A percentile compares a stretch with the other conserved stretches of the same genome.
These are phyloP conservation scores for Cataglyphis altisquamis DNA, from an alignment of 2,888 invertebrate genomes.

Conservation along the genomic window DNA sequence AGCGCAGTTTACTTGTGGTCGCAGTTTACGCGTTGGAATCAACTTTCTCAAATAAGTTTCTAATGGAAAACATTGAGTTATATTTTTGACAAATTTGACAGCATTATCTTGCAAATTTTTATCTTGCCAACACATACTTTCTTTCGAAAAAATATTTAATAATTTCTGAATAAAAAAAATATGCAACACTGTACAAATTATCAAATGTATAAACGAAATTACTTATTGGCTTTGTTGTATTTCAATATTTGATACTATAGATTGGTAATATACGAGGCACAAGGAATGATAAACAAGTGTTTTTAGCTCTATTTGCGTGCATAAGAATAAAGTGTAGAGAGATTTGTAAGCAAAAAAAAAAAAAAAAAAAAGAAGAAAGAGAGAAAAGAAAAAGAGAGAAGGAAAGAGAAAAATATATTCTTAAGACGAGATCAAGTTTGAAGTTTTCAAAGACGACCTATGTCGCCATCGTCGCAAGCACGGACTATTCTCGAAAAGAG, in stretches of 20 bases:
- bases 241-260: background rate
- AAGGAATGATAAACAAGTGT: slow-evolving; percentile 49
- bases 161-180: slow-evolving; percentile 24
- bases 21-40: background rate
- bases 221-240: slow-evolving; percentile 13
- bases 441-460: slow-evolving; percentile 59
- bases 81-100: background rate
- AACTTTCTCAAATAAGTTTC: slow-evolving; percentile 3
- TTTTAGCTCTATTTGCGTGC: slow-evolving; percentile 50
- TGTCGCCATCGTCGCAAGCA: slow-evolving; percentile 40
- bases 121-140: background rate
- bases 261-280: slow-evolving; percentile 11
- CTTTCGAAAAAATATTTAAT: background rate
- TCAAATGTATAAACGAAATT: background rate
- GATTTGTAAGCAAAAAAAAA: background rate
- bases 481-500: slow-evolving; percentile 56
- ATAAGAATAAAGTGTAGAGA: slow-evolving; percentile 43
- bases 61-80: background rate
- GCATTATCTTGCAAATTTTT: background rate
- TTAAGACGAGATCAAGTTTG: slow-evolving; percentile 61
- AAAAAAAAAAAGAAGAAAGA: slow-evolving; percentile 1
- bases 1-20: background rate
- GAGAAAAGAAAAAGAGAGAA: background rate
- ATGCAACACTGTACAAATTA: background rate
- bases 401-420: slow-evolving; percentile 25